A percentile compares a stretch with the other conserved stretches of the same genome.
Conservation (phyloP, 1,140 invertebrate species). For the Globodera rostochiensis region DNA sequence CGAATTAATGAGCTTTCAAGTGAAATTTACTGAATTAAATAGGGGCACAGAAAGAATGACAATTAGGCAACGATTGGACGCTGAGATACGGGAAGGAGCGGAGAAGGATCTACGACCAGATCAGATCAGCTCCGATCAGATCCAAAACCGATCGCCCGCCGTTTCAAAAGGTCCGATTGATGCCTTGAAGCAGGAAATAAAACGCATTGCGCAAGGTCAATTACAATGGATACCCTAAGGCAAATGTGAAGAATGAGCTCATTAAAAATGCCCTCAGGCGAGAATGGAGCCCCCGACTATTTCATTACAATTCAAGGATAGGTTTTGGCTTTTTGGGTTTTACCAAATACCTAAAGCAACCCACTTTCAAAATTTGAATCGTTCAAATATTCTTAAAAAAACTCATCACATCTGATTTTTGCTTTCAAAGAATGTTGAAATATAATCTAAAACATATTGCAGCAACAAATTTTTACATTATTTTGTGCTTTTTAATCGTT, state of each 20-base stretch:
- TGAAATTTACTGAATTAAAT: not conserved
- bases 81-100: not conserved
- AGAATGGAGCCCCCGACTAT: not conserved
- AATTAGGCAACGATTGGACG: not conserved
- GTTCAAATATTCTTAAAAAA: too few relatives aligned
- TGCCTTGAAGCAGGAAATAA: not conserved
- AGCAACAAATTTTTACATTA: too few relatives aligned
- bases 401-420: too few relatives aligned
- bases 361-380: too few relatives aligned
- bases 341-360: too few relatives aligned
- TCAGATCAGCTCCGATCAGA: not conserved
- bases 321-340: too few relatives aligned
- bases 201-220: not conserved
- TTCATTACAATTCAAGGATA: too few relatives aligned
- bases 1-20: not conserved
- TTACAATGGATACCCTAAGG: not conserved
- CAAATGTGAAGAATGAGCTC: not conserved
- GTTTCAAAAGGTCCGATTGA: not conserved
- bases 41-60: not conserved
- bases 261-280: not conserved
- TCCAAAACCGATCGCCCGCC: too few relatives aligned
- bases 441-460: too few relatives aligned
- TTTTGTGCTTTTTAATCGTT: too few relatives aligned
- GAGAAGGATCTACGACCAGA: not conserved
- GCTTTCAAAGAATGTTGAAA: too few relatives aligned